phyloP scores from a whole-genome alignment of 2,888 invertebrate genomes.

The Aspidiotus destructor region DNA sequence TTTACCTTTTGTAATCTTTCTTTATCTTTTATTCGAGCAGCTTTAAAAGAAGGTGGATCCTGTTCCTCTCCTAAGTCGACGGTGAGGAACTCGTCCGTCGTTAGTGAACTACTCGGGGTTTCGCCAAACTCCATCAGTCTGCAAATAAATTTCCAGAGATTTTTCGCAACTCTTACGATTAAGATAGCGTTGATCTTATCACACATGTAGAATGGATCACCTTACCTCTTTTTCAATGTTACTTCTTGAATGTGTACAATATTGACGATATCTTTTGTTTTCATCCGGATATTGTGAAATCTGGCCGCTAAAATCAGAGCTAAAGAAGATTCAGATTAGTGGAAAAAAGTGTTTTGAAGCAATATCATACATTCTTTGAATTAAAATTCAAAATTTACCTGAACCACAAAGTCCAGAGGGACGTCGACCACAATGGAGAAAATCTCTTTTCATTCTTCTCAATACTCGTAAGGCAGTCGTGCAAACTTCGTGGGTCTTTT shows the following conservation, averaged over 20 bases:
- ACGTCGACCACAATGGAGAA: constrained; percentile 88
- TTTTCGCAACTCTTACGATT: too few species aligned
- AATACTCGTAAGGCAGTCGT: constrained; percentile 89
- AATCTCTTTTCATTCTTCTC: constrained; percentile 95
- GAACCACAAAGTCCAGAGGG: constrained; percentile 98
- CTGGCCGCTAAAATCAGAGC: constrained; percentile 89
- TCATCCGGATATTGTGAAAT: constrained; percentile 81
- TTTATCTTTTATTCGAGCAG: constrained; percentile 77
- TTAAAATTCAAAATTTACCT: constrained; percentile 30
- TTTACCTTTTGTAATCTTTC: constrained; percentile 27
- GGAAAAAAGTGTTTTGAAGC: background rate
- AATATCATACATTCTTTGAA: background rate
- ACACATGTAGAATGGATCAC: background rate
- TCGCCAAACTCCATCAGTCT: constrained; percentile 84
- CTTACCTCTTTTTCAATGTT: constrained; percentile 69
- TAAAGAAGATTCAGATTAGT: background rate
- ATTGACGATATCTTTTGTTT: constrained; percentile 76
- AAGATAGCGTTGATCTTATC: too few species aligned
- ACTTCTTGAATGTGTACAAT: constrained; percentile 94
- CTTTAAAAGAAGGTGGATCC: constrained; percentile 90
- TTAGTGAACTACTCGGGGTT: constrained; percentile 88
- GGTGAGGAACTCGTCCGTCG: constrained; percentile 92
- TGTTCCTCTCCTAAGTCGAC: constrained; percentile 93
- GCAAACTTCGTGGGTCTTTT: constrained; percentile 87
- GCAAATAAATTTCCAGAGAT: background rate